phyloP scores from a whole-genome alignment of 1,140 invertebrate genomes.

The Drosophila busckii region DNA sequence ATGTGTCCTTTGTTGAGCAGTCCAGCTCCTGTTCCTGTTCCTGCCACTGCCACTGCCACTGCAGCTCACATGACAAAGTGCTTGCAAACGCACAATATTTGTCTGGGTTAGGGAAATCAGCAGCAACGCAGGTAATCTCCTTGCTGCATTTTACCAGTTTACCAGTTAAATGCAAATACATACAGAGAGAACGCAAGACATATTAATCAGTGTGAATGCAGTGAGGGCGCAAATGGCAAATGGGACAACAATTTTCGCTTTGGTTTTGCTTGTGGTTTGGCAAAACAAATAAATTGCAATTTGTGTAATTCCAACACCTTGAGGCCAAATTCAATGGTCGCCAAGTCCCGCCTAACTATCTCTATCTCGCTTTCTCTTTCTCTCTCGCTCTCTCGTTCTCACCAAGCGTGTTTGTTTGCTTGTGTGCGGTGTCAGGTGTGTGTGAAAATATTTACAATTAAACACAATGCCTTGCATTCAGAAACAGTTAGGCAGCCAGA shows the following conservation, averaged over 20 bases:
- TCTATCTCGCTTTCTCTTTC: not conserved
- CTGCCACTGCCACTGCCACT: slow-evolving; percentile 1
- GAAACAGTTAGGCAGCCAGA: slow-evolving; percentile 14
- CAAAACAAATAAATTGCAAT: slow-evolving; percentile 75
- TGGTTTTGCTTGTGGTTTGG: slow-evolving; percentile 60
- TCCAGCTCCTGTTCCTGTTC: not conserved
- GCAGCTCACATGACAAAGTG: slow-evolving; percentile 59
- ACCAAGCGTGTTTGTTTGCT: slow-evolving; percentile 14
- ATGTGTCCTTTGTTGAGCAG: slow-evolving; percentile 49
- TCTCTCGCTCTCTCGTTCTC: not conserved
- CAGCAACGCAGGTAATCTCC: slow-evolving; percentile 15
- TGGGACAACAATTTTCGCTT: slow-evolving; percentile 53
- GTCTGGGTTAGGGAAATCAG: slow-evolving; percentile 67
- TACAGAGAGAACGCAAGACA: slow-evolving; percentile 58
- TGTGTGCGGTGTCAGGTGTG: slow-evolving; percentile 54
- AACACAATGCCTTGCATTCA: slow-evolving; percentile 56
- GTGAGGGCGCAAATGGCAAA: not conserved
- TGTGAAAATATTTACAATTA: slow-evolving; percentile 73
- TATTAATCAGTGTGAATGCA: slow-evolving; percentile 53
- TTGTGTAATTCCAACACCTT: slow-evolving; percentile 74
- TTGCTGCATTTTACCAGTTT: slow-evolving; percentile 18
- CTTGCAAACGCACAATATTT: slow-evolving; percentile 72
- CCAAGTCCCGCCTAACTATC: slow-evolving; percentile 8
- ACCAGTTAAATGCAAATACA: slow-evolving; percentile 68
- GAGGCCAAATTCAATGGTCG: slow-evolving; percentile 66